Percentiles rank a stretch among this genome's conserved stretches.
These are phyloP conservation scores for Erinaceus europaeus DNA, from an alignment of 2,113 vertebrate genomes.

Conservation along the genomic window DNA sequence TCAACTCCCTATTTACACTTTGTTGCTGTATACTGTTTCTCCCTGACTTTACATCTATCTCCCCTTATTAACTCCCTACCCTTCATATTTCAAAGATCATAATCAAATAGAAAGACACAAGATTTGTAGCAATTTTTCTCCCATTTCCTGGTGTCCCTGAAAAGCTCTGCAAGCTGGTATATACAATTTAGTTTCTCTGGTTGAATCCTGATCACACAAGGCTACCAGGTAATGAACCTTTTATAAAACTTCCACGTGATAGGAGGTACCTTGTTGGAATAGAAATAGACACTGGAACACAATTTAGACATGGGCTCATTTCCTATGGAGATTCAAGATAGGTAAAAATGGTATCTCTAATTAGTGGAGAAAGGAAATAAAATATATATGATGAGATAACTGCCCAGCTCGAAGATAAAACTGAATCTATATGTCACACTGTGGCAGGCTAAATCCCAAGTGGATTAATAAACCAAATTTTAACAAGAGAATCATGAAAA, in stretches of 20 bases:
- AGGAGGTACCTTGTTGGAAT: neutral
- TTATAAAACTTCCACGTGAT: neutral
- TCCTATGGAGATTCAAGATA: neutral
- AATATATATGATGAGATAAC: neutral
- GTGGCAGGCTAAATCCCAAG: neutral
- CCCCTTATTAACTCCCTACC: neutral
- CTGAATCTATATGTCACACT: neutral
- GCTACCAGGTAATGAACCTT: neutral
- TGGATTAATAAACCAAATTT: neutral
- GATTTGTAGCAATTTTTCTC: neutral
- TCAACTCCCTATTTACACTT: too few relatives aligned
- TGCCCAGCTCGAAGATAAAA: neutral
- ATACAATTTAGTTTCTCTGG: neutral
- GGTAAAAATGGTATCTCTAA: neutral
- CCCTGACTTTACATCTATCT: too few relatives aligned
- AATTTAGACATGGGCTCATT: neutral
- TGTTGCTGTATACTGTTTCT: too few relatives aligned
- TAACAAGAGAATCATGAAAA: neutral
- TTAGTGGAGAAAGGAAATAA: too few relatives aligned
- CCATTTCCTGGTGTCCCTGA: neutral
- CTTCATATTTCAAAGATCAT: neutral
- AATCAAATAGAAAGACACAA: neutral
- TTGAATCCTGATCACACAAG: neutral
- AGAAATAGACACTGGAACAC: neutral
- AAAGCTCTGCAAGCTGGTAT: neutral